phyloP scores from a whole-genome alignment of 2,888 invertebrate genomes.

The Aleiodes leptofemur region DNA sequence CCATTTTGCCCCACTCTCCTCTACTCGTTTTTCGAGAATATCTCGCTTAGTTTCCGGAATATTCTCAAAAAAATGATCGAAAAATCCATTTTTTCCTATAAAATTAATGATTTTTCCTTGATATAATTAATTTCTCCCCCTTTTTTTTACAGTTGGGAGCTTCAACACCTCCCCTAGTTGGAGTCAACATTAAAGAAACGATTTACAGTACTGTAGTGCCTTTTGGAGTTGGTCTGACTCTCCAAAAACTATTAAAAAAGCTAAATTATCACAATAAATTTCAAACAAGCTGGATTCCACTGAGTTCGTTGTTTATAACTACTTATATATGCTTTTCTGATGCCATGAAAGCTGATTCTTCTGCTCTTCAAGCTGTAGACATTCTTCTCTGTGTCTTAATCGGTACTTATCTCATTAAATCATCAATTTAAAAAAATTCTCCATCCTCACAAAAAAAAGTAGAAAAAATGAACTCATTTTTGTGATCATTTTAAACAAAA shows the following conservation, averaged over 20 bases:
- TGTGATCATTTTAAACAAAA: too few species aligned
- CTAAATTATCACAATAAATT: slow-evolving; percentile 54
- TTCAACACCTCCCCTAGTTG: slow-evolving; percentile 68
- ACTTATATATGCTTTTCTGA: slow-evolving; percentile 73
- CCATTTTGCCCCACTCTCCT: too few species aligned
- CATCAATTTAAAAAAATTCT: neutral
- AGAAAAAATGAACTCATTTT: neutral
- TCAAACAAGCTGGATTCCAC: slow-evolving; percentile 68
- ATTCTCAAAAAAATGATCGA: slow-evolving; percentile 18
- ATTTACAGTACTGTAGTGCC: slow-evolving; percentile 69
- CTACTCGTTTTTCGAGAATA: neutral
- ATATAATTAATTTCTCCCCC: too few species aligned
- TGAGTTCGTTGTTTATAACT: slow-evolving; percentile 65
- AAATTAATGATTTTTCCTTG: too few species aligned
- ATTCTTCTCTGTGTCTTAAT: slow-evolving; percentile 71
- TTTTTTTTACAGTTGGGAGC: slow-evolving; percentile 65
- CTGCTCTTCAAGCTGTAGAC: slow-evolving; percentile 69
- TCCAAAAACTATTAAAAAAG: slow-evolving; percentile 59
- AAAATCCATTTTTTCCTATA: neutral
- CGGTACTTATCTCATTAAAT: slow-evolving; percentile 55
- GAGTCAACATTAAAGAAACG: slow-evolving; percentile 69
- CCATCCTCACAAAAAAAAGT: neutral
- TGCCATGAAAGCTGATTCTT: slow-evolving; percentile 69
- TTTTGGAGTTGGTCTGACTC: slow-evolving; percentile 64
- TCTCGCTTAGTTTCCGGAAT: too few species aligned